Percentiles rank a stretch among this genome's conserved stretches.
phyloP scores from a whole-genome alignment of 2,888 invertebrate genomes.

The Sycophila texana region DNA sequence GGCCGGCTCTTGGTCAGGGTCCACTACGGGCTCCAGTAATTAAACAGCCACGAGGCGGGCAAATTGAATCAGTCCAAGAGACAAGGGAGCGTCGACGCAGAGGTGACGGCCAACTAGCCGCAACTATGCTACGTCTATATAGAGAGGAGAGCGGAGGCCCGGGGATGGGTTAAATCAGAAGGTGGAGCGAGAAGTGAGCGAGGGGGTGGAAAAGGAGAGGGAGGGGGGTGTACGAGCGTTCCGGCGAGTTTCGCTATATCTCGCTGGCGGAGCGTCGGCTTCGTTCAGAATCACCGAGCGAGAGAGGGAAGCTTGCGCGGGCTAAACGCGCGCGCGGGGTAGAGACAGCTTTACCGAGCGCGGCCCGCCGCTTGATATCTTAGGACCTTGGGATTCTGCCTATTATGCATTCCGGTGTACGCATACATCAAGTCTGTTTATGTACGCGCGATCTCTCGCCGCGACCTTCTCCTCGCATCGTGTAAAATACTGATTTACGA shows the following conservation, averaged over 20 bases:
- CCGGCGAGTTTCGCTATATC: constrained; percentile 24
- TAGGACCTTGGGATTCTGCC: constrained; percentile 35
- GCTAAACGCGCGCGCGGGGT: neutral
- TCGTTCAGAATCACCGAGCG: constrained; percentile 23
- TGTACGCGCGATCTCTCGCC: neutral
- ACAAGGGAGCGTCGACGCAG: constrained; percentile 74
- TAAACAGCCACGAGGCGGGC: constrained; percentile 75
- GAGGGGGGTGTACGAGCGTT: neutral
- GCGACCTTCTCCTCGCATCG: neutral
- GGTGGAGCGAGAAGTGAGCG: constrained; percentile 6
- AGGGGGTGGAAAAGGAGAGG: neutral
- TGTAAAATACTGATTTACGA: constrained; percentile 28
- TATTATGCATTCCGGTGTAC: constrained; percentile 44
- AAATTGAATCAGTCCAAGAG: constrained; percentile 76
- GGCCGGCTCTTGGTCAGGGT: constrained; percentile 61
- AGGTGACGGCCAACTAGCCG: constrained; percentile 75
- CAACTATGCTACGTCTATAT: constrained; percentile 66
- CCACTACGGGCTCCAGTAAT: constrained; percentile 74
- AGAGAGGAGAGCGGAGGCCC: neutral
- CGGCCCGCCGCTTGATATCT: constrained; percentile 21
- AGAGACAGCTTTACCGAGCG: constrained; percentile 21
- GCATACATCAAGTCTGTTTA: constrained; percentile 37
- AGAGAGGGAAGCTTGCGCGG: constrained; percentile 2
- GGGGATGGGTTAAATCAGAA: constrained; percentile 29
- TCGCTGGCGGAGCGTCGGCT: neutral